A percentile compares a stretch with the other conserved stretches of the same genome.
These are phyloP conservation scores for Salvelinus sp. DNA, from an alignment of 2,113 vertebrate genomes.

Conservation along the genomic window DNA sequence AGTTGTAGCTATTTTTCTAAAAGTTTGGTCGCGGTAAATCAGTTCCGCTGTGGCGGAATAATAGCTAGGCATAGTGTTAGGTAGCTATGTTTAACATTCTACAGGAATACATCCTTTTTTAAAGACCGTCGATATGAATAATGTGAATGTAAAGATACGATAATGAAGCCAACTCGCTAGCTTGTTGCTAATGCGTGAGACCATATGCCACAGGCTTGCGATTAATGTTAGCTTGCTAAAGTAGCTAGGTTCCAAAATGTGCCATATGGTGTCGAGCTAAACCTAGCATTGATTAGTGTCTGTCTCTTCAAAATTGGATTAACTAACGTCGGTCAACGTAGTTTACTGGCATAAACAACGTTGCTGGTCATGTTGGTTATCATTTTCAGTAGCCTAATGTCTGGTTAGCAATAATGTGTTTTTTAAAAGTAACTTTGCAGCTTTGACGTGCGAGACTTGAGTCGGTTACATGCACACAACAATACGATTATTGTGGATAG, in stretches of 20 bases:
- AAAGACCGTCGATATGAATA: too few species aligned
- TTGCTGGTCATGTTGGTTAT: background rate
- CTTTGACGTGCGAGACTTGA: too few species aligned
- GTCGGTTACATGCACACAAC: too few species aligned
- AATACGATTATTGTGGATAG: too few species aligned
- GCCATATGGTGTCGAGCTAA: slow-evolving; percentile 63
- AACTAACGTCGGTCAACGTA: slow-evolving; percentile 48
- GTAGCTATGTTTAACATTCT: too few species aligned
- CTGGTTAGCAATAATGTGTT: too few species aligned
- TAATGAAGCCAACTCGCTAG: too few species aligned
- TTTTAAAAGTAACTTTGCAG: too few species aligned
- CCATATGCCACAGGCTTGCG: slow-evolving; percentile 14
- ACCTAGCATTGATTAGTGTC: slow-evolving; percentile 62
- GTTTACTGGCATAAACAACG: background rate
- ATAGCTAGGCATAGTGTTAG: too few species aligned
- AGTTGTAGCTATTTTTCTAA: background rate
- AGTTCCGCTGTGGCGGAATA: background rate
- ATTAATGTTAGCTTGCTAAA: slow-evolving; percentile 22
- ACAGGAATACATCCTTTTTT: too few species aligned
- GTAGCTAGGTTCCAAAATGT: background rate
- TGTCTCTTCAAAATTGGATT: slow-evolving; percentile 60
- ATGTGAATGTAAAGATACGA: too few species aligned
- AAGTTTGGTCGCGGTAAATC: background rate
- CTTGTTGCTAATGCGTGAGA: background rate
- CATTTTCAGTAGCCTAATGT: too few species aligned